Evolutionary conservation across 2,888 invertebrate species (phyloP), one percentile per base, ranked within the genome.

Genomic region (Eilema griseolum): DNA sequence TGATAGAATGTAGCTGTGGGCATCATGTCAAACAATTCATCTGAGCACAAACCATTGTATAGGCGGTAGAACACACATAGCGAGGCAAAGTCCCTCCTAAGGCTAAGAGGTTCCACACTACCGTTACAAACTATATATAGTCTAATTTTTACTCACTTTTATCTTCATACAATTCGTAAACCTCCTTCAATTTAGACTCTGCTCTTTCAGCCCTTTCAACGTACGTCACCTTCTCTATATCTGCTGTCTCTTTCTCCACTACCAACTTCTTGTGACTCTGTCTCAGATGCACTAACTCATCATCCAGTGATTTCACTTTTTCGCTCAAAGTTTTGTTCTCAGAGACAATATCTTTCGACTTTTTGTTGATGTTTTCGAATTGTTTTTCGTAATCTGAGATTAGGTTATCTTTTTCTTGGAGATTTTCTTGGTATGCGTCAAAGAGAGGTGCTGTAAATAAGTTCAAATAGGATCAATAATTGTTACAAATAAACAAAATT

Each of bases 341-440:
- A 20, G 92, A 91, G 0, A 97, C 91, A 0, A 98, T 95, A 78
- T 96, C 96, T 88, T 97, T 97, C 1, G 97, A 95, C 85, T 96
- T 97, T n/a, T 96, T 96, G 52, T 97, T 97, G 67, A 98, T 97
- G 24, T 94, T 93, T 75, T 97, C 96, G 74, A 98, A 96, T 86
- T 97, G 97, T 57, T 95, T 95, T 81, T 97, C 97, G 77, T 97
- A 98, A 79, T 96, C 96, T 24, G 94, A 86, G 64, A 98, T 96
- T 0, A 98, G 95, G 59, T 96, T 96, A 71, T 97, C 97, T 86
- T 98, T 98, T 82, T 98, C 98, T 80, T 95, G 95, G 0, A 98
- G 89, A 75, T 97, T 97, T 85, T 98, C 98, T 88, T 98, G 97
- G 83, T 98, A 98, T 0, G 98, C 97, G 85, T 97, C 97, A 76